These are phyloP conservation scores for Oreotrochilus melanogaster DNA, from an alignment of 2,113 vertebrate species.

Conservation along the genomic window DNA sequence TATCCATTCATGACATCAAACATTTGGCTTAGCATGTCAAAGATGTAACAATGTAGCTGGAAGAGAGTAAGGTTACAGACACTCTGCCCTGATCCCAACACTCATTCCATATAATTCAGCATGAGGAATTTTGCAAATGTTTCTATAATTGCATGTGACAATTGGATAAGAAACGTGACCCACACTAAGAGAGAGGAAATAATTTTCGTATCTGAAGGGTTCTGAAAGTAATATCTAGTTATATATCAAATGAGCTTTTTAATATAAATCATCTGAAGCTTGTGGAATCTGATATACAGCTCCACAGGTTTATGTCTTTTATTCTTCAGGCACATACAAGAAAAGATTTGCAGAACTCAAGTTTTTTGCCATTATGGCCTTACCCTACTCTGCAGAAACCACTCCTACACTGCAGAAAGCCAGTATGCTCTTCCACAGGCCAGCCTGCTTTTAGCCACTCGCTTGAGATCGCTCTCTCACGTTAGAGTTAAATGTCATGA, in stretches of 20 bases:
- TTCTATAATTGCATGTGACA: background rate
- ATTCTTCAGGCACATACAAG: background rate
- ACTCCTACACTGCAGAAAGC: background rate
- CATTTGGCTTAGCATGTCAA: background rate
- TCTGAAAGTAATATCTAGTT: background rate
- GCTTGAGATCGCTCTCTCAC: background rate
- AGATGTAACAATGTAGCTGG: constrained; percentile 33
- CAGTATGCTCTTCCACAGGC: background rate
- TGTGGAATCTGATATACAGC: background rate
- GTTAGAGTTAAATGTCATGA: background rate
- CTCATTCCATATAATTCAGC: background rate
- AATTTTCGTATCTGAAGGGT: background rate
- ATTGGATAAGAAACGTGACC: background rate
- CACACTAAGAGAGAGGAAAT: background rate
- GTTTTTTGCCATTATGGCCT: background rate
- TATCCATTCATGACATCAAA: background rate
- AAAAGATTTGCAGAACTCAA: background rate
- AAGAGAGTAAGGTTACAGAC: constrained; percentile 10
- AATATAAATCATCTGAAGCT: background rate
- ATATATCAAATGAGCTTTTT: background rate
- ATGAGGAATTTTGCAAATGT: background rate
- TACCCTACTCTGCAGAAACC: background rate
- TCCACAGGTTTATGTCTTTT: background rate
- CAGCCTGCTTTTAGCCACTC: background rate
- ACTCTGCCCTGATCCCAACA: background rate